These are phyloP conservation scores for Micoletzkya japonica DNA, from an alignment of 2,888 invertebrate genomes.

Conservation along the genomic window DNA sequence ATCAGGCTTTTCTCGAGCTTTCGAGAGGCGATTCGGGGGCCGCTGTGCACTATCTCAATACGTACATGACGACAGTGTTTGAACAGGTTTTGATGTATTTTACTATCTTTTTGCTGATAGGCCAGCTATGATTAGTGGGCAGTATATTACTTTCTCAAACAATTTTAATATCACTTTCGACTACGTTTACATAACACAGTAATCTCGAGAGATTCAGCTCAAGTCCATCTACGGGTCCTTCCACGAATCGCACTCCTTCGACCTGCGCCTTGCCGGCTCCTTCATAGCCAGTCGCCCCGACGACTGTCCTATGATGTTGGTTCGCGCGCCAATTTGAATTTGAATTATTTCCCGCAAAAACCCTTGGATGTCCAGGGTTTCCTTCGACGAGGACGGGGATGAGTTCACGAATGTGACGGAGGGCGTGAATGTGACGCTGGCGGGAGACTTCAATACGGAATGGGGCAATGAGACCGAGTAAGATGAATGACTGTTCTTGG, in stretches of 20 bases:
- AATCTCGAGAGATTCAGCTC: conserved; percentile 1
- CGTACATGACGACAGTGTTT: conserved; percentile 47
- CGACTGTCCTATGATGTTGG: conserved; percentile 34
- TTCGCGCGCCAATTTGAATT: not conserved
- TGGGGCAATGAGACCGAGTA: conserved; percentile 7
- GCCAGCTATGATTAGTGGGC: too few relatives aligned
- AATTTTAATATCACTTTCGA: too few relatives aligned
- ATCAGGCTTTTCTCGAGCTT: conserved; percentile 43
- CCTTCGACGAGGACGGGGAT: not conserved
- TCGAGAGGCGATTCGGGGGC: conserved; percentile 35
- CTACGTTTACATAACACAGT: too few relatives aligned
- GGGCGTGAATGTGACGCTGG: not conserved
- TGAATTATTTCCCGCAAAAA: not conserved
- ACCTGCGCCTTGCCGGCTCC: conserved; percentile 30
- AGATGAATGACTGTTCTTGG: too few relatives aligned
- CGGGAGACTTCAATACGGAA: conserved; percentile 7
- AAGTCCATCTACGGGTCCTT: conserved; percentile 23
- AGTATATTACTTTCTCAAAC: too few relatives aligned
- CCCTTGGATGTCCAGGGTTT: not conserved
- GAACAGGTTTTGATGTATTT: too few relatives aligned
- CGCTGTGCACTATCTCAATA: conserved; percentile 37
- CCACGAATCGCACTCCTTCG: conserved; percentile 16
- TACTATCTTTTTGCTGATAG: too few relatives aligned
- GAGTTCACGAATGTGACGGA: not conserved
- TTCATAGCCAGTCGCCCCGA: conserved; percentile 30